Evolutionary conservation across 1,140 invertebrate species (phyloP).

Genomic region (Drosophila azteca): DNA sequence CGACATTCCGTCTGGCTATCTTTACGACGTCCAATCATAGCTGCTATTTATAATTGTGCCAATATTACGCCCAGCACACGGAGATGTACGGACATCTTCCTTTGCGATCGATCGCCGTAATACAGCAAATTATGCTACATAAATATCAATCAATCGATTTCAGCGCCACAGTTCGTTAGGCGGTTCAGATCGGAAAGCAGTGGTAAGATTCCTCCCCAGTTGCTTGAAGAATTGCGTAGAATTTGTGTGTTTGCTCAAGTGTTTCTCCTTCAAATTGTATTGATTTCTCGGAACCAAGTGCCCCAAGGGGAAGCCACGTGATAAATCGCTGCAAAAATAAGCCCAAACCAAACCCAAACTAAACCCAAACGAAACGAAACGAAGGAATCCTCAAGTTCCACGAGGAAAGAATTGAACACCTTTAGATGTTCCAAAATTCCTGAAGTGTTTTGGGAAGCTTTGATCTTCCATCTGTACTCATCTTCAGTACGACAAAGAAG

Average conservation of each 20-base stretch:
- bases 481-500: too few relatives aligned
- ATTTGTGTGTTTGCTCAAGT: slow-evolving; percentile 13
- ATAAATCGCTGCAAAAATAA: neutral
- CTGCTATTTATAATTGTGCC: slow-evolving; percentile 28
- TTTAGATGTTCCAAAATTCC: too few relatives aligned
- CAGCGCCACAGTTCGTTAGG: slow-evolving; percentile 43
- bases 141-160: slow-evolving; percentile 39
- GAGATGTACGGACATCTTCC: neutral
- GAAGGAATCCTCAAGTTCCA: too few relatives aligned
- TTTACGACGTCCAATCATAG: slow-evolving; percentile 50
- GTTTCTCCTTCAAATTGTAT: slow-evolving; percentile 21
- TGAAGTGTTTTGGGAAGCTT: too few relatives aligned
- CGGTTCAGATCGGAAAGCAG: slow-evolving; percentile 54
- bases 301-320: neutral
- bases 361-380: too few relatives aligned
- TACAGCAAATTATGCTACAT: neutral
- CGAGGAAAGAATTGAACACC: too few relatives aligned
- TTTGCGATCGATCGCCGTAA: neutral
- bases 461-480: too few relatives aligned
- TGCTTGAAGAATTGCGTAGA: too few relatives aligned
- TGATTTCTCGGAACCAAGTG: slow-evolving; percentile 10
- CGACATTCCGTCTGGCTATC: slow-evolving; percentile 38
- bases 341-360: too few relatives aligned
- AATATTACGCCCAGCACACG: slow-evolving; percentile 31
- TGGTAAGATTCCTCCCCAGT: slow-evolving; percentile 42